Conservation (phyloP, 30 jellyfish, hydroid and myxozoan genomes). For the Pseudorhiza aurosa region DNA sequence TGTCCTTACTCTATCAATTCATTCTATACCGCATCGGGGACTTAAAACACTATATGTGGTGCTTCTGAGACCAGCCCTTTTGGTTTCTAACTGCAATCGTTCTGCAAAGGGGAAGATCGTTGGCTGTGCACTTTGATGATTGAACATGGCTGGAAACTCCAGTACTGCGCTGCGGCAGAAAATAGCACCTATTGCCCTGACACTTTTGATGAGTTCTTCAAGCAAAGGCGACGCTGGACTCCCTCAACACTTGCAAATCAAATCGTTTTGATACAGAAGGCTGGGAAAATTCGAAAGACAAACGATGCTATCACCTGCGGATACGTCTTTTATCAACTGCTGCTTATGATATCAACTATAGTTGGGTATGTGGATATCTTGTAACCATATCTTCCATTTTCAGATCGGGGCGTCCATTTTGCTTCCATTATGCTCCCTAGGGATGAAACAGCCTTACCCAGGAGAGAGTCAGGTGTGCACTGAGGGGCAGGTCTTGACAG, state of each 20-base stretch:
- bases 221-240: constrained; percentile 96
- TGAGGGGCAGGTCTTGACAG: too few relatives aligned
- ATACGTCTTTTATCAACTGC: constrained; percentile 74
- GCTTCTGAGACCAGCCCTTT: too few relatives aligned
- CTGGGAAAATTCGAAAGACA: constrained; percentile 61
- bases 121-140: constrained; percentile 93
- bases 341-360: constrained; percentile 79
- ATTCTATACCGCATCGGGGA: too few relatives aligned
- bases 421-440: too few relatives aligned
- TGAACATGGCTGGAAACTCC: constrained; percentile 92
- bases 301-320: constrained; percentile 76
- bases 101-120: constrained; percentile 94
- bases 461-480: too few relatives aligned
- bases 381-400: too few relatives aligned
- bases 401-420: too few relatives aligned
- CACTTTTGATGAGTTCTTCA: constrained; percentile 81
- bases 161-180: constrained; percentile 89
- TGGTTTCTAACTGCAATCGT: too few relatives aligned
- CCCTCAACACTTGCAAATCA: constrained; percentile 95
- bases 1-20: too few relatives aligned
- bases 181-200: constrained; percentile 93
- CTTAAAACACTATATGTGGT: too few relatives aligned
- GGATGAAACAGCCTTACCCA: too few relatives aligned
- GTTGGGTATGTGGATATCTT: constrained; percentile 91
- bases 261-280: constrained; percentile 78